A percentile compares a stretch with the other conserved stretches of the same genome.
phyloP scores from a whole-genome alignment of 2,797 vertebrate species.

The Rhinella marina region DNA sequence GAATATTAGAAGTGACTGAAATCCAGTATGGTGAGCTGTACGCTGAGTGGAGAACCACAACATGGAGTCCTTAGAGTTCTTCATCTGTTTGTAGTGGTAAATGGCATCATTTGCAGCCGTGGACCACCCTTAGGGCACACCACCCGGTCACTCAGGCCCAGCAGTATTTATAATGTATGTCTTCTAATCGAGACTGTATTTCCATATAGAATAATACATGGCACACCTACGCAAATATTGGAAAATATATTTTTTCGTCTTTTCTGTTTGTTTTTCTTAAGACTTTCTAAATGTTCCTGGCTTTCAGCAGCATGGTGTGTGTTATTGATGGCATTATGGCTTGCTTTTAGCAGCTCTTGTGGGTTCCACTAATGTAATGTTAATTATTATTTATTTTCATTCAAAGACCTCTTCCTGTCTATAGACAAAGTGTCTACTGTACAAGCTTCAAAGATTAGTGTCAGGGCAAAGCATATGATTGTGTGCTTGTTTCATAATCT shows the following conservation, averaged over 20 bases:
- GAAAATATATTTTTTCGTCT: neutral
- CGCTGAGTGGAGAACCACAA: no score
- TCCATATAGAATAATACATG: neutral
- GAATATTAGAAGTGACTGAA: no score
- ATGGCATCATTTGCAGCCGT: no score
- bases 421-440: slow-evolving; percentile 50
- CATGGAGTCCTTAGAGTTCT: no score
- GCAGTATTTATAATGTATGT: neutral
- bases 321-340: slow-evolving; percentile 12
- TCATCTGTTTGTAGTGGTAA: no score
- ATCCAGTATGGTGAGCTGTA: no score
- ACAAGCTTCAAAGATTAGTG: slow-evolving; percentile 48
- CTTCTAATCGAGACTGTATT: no score
- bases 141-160: no score
- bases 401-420: slow-evolving; percentile 48
- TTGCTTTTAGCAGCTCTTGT: slow-evolving; percentile 24
- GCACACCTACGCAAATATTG: neutral
- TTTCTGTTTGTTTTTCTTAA: slow-evolving; percentile 1
- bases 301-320: neutral
- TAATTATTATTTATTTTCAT: slow-evolving; percentile 38
- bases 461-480: slow-evolving; percentile 10
- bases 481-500: slow-evolving; percentile 56
- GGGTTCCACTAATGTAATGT: slow-evolving; percentile 30
- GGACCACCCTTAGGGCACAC: no score
- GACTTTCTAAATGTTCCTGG: neutral